Conservation (phyloP, 2,113 vertebrate genomes). For the Semicossyphus pulcher region DNA sequence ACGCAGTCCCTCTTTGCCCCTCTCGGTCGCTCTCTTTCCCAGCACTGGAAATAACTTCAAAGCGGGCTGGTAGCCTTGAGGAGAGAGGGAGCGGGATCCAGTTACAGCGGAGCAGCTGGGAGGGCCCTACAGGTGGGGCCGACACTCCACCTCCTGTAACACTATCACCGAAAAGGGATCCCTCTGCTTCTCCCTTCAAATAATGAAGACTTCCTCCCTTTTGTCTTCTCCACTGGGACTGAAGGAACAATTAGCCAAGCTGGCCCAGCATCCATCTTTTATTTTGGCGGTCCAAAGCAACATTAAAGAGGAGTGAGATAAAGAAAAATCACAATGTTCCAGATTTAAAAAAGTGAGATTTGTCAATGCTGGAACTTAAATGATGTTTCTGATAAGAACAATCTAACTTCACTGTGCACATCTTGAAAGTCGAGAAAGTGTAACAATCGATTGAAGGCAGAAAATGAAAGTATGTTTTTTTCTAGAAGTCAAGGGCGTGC, state of each 20-base stretch:
- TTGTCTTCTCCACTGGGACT: slow-evolving; percentile 71
- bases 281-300: slow-evolving; percentile 1
- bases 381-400: neutral
- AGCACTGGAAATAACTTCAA: slow-evolving; percentile 88
- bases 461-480: neutral
- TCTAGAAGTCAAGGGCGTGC: slow-evolving; percentile 1
- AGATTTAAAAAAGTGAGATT: neutral
- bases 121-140: slow-evolving; percentile 84
- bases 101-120: slow-evolving; percentile 85
- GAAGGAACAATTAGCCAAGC: slow-evolving; percentile 63
- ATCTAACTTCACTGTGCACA: neutral
- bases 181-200: slow-evolving; percentile 72
- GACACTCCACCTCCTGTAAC: slow-evolving; percentile 82
- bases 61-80: slow-evolving; percentile 82
- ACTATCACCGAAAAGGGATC: slow-evolving; percentile 81
- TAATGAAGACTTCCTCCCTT: slow-evolving; percentile 85
- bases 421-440: neutral
- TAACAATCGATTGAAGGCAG: neutral
- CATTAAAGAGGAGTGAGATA: neutral
- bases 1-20: slow-evolving; percentile 51
- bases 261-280: slow-evolving; percentile 43
- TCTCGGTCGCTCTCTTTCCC: slow-evolving; percentile 74
- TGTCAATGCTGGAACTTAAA: neutral
- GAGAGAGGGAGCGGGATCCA: slow-evolving; percentile 74
- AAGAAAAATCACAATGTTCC: neutral